Evolutionary conservation across 2,113 vertebrate species (phyloP), one percentile per base, ranked within the genome.

Genomic region (Otocyon megalotis): DNA sequence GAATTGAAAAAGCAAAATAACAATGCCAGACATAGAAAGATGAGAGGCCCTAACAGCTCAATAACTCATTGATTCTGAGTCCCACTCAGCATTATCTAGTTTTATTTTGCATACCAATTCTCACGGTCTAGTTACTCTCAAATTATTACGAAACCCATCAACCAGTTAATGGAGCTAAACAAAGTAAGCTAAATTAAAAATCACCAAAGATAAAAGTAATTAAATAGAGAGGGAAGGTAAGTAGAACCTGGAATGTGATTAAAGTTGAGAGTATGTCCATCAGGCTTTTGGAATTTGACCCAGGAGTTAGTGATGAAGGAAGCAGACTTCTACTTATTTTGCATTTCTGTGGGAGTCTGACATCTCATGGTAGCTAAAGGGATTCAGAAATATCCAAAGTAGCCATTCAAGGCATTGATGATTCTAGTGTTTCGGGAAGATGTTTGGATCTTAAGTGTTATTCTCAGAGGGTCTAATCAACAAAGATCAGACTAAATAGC

Each of bases 21-120:
- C 5, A 82, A 69, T 28, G 14, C 37, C 60, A 97, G 79, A n/a
- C 30, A 37, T 32, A 54, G 62, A 71, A 88, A 79, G 48, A 87
- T 54, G 11, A 89, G 28, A 71, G 22, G 12, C 5, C 83, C 20
- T 81, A 82, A 86, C 1, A 80, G 58, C 17, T 71, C 58, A 84
- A 71, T 85, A 93, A 82, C 26, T 37, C 32, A 77, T n/a, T 92
- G n/a, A 86, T 82, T 97, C 48, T 89, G 63, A 90, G 43, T 90
- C 81, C 16, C 3, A 69, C 43, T 93, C 54, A 69, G 56, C 4
- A 60, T 54, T 80, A 90, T 4, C 43, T 71, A 90, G 90, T 43
- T 86, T 92, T 93, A 89, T 92, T 95, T 97, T 79, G 54, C 17
- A 83, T 24, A 79, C 1, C 50, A 87, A 84, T 6, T 88, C 72